A percentile compares a stretch with the other conserved stretches of the same genome.
These are phyloP conservation scores for Ormyrus rosae DNA, from an alignment of 2,888 invertebrate species.

Conservation along the genomic window DNA sequence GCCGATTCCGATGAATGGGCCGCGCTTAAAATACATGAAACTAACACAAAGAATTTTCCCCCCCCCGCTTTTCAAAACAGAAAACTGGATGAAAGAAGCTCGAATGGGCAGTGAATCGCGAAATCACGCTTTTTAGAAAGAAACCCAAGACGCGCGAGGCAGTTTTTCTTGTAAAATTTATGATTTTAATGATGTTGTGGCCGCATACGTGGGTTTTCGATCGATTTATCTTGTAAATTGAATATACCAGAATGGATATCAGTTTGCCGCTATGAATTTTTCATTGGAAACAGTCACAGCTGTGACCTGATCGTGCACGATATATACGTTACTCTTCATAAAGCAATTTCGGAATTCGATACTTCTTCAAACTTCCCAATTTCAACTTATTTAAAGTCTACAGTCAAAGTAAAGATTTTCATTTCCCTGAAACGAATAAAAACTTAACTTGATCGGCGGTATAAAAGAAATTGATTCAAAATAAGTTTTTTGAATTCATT, in stretches of 20 bases:
- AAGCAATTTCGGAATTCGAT: conserved; percentile 59
- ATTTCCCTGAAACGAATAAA: too few relatives aligned
- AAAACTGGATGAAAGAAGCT: conserved; percentile 9
- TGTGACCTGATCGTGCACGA: not conserved
- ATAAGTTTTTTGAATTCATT: too few relatives aligned
- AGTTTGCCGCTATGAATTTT: not conserved
- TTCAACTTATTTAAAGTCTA: too few relatives aligned
- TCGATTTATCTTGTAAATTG: not conserved
- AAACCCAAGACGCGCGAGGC: conserved; percentile 1
- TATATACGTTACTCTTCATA: not conserved
- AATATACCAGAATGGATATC: not conserved
- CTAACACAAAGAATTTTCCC: conserved; percentile 32
- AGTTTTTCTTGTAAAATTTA: conserved; percentile 5
- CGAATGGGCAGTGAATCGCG: conserved; percentile 18
- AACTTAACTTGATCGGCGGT: too few relatives aligned
- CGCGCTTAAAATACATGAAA: conserved; percentile 39
- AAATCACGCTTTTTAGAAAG: conserved; percentile 23
- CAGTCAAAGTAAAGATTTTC: too few relatives aligned
- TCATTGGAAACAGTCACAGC: not conserved
- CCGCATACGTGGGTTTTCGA: not conserved
- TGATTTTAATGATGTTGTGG: conserved; percentile 12
- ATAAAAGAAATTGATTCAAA: too few relatives aligned
- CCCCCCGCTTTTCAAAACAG: not conserved
- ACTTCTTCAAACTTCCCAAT: conserved; percentile 64
- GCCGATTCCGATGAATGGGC: conserved; percentile 13